Evolutionary conservation across 2,888 invertebrate species (phyloP), one percentile per base, ranked within the genome.

Genomic region (Dilophus febrilis): DNA sequence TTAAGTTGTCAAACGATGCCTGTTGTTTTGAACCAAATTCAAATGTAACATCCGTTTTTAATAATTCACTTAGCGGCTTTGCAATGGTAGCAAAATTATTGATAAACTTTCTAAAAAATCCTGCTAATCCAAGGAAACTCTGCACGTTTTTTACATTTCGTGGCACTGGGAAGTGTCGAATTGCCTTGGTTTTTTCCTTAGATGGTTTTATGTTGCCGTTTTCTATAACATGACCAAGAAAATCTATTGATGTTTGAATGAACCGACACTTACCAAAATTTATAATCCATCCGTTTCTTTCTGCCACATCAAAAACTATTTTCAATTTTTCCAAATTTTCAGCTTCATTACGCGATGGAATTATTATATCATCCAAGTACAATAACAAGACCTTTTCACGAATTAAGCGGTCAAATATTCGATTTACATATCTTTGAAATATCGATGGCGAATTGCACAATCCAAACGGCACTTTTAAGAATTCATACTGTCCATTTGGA

Each of bases 291-390:
- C 39, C 31, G 10, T 29, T 13, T 18, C 35, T n/a, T 4, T 19
- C 18, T 3, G 36, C 38, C 29, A 26, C 16, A 3, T 28, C 16
- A 6, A 44, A 27, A 13, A 38, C 36, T 14, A 6, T n/a, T 11
- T 32, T 17, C 4, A 35, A 29, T 5, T 27, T 33, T 27, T 17
- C 29, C 12, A 42, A 10, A n/a, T 35, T 37, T 17, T 40, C 13
- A 10, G 42, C 29, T 6, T 33, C 29, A 10, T 38, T 36, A 11
- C n/a, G 12, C 3, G 29, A 32, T 12, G 43, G 45, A 12, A 45
- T 33, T n/a, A 41, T 37, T 10, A 44, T 13, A 35, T 43, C 43
- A 36, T 45, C 45, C 36, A 45, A 30, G 27, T 44, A 45, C 4
- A 22, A 11, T 6, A 42, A 18, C 10, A 45, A 31, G 3, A 40